Evolutionary conservation across 2,113 vertebrate genomes (phyloP).

Genomic region (Tetraodon nigroviridis): DNA sequence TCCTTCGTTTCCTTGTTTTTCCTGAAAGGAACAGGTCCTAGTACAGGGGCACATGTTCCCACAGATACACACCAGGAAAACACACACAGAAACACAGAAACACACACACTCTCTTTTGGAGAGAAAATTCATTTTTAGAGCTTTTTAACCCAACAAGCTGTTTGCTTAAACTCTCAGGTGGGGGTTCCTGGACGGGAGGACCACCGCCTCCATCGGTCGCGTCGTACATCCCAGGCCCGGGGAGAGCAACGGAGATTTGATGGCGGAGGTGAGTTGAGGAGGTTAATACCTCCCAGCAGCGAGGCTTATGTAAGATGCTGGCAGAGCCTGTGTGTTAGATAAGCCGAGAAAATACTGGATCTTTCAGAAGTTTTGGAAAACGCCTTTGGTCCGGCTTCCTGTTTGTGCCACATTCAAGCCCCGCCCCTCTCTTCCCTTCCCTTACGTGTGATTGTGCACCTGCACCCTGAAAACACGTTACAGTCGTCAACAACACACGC

Average conservation of each 20-base stretch:
- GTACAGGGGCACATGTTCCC: conserved; percentile 37
- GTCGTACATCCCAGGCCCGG: conserved; percentile 3
- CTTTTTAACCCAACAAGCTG: conserved; percentile 10
- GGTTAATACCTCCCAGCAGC: conserved; percentile 29
- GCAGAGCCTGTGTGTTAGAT: conserved; percentile 24
- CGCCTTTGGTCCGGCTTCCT: conserved; percentile 51
- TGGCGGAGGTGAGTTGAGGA: conserved; percentile 6
- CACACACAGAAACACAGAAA: conserved; percentile 4
- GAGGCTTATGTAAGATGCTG: conserved; percentile 47
- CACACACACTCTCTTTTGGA: no score
- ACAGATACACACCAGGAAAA: conserved; percentile 24
- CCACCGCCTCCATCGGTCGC: conserved; percentile 8
- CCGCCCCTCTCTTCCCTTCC: conserved; percentile 64
- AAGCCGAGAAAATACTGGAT: conserved; percentile 25
- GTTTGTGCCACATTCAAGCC: conserved; percentile 64
- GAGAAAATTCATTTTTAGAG: background rate
- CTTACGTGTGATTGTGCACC: conserved; percentile 57
- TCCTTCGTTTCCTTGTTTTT: conserved; percentile 63
- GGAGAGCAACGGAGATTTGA: conserved; percentile 11
- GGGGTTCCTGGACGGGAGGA: no score
- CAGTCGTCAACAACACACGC: background rate
- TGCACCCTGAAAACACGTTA: conserved; percentile 38
- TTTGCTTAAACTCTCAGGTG: no score
- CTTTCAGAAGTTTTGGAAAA: conserved; percentile 30
- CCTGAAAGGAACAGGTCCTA: conserved; percentile 47